Evolutionary conservation across 2,888 invertebrate species (phyloP).

Genomic region (Andricus quercusramuli): DNA sequence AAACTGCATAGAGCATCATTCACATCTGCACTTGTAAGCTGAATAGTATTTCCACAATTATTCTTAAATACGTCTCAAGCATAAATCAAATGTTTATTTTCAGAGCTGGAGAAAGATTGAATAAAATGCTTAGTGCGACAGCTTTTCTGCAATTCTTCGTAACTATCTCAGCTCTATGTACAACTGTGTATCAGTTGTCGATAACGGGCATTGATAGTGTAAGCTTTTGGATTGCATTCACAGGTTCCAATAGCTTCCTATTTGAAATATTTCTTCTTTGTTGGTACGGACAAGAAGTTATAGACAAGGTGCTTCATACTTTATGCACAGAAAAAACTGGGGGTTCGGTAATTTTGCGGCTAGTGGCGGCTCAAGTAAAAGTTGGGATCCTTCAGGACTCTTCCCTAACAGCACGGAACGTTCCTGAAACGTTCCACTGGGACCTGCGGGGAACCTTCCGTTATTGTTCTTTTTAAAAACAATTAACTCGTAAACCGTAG

Average conservation of each 20-base stretch:
- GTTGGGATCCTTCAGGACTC: too few species aligned
- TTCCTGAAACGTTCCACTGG: too few species aligned
- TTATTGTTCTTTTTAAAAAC: too few species aligned
- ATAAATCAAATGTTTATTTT: background rate
- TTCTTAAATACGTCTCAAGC: background rate
- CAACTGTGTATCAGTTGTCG: background rate
- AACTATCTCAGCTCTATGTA: background rate
- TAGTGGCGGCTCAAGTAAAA: too few species aligned
- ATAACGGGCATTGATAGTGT: background rate
- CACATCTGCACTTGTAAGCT: background rate
- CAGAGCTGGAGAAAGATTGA: background rate
- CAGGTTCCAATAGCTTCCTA: background rate
- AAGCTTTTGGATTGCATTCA: background rate
- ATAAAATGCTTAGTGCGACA: background rate
- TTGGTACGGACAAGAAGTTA: slow-evolving; percentile 14
- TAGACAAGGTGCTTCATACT: background rate
- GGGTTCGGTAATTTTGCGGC: too few species aligned
- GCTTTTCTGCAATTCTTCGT: background rate
- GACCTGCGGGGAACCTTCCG: too few species aligned
- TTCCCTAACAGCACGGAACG: too few species aligned
- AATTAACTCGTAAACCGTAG: too few species aligned
- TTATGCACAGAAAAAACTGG: too few species aligned
- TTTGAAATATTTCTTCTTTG: slow-evolving; percentile 8
- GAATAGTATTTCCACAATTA: background rate
- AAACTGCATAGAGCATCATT: background rate